Evolutionary conservation across 2,113 vertebrate species (phyloP), one percentile per base, ranked within the genome.

Genomic region (Otolemur garnettii): DNA sequence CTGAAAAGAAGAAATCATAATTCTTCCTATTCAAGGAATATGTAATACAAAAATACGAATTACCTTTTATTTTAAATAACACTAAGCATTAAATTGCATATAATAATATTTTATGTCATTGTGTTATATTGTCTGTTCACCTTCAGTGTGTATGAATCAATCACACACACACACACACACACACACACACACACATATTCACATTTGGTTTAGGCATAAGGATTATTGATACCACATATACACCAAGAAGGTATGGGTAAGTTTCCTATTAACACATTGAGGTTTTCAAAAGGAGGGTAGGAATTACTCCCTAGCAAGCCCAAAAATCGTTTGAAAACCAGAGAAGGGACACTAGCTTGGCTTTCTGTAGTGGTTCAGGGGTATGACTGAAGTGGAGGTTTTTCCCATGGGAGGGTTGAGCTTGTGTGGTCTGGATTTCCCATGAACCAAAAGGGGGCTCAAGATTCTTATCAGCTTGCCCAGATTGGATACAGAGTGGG

Each of bases 371-470:
- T 26, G 12, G 2, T 21, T 50, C n/a, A 57, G 3, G 45, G 42
- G 3, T 42, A 9, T 4, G 4, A 33, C 4, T 42, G 2, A 19
- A 4, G 18, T 55, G 13, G 50, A 79, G 7, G 0, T 10, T 62
- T 68, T 93, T 68, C 7, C 38, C 15, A 6, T 5, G 1, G 11
- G 2, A 72, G 12, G 4, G 5, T 21, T 53, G 26, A 19, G 8
- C 2, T 13, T 26, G 8, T 50, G 28, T 22, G 6, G 1, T 19
- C 30, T 60, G 9, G 62, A 19, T 2, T 55, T 60, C 13, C 42
- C 4, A 0, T 7, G 26, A 53, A 17, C 0, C 24, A 14, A n/a
- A 64, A 11, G 2, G 26, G 7, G 0, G 11, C 0, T 1, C 12
- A 30, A 4, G 3, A 4, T 94, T 38, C 28, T 22, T 30, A 53